These are phyloP conservation scores for Sebastes jordani DNA, from an alignment of 2,797 vertebrate species.

Conservation along the genomic window DNA sequence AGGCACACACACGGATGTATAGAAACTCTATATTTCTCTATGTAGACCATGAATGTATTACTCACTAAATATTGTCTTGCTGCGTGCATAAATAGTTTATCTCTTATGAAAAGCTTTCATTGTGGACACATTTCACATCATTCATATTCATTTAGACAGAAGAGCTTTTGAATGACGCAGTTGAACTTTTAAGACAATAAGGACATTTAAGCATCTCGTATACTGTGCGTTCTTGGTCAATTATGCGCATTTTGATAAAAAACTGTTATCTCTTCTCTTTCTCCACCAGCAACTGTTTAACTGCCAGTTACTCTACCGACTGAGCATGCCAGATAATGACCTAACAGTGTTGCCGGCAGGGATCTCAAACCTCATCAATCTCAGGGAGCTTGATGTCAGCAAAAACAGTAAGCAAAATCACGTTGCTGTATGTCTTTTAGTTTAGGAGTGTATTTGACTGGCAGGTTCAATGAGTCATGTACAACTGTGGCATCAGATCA, in stretches of 20 bases:
- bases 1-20: conserved; percentile 10
- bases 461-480: background rate
- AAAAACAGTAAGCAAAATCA: conserved; percentile 93
- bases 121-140: background rate
- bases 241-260: background rate
- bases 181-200: background rate
- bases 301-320: conserved; percentile 95
- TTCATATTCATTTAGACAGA: background rate
- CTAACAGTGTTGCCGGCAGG: conserved; percentile 93
- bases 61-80: background rate
- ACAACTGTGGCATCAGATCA: background rate
- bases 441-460: background rate
- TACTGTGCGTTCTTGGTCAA: background rate
- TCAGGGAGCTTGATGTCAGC: conserved; percentile 99
- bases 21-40: background rate
- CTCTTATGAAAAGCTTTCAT: background rate
- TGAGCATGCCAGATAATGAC: conserved; percentile 99
- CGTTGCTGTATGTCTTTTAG: background rate
- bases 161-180: background rate
- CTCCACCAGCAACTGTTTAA: conserved; percentile 95
- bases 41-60: background rate
- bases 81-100: background rate
- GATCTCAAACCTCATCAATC: conserved; percentile 98
- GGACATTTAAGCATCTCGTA: background rate
- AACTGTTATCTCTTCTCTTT: conserved; percentile 9